These are phyloP conservation scores for Eutolmus rufibarbis DNA, from an alignment of 2,888 invertebrate genomes.

Conservation along the genomic window DNA sequence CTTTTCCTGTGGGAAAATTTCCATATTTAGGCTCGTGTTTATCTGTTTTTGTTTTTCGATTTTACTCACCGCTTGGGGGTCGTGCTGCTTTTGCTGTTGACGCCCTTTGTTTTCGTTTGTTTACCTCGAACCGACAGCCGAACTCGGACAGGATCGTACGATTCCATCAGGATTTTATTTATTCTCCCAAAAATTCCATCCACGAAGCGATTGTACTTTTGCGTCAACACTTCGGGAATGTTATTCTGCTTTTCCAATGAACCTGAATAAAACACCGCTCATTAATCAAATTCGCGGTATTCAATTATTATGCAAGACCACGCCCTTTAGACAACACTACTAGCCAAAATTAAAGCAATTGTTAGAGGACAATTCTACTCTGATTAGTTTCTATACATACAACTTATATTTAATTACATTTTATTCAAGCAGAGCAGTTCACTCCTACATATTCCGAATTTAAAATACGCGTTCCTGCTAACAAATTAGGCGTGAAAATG, in stretches of 20 bases:
- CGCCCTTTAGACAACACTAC: neutral
- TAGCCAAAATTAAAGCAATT: neutral
- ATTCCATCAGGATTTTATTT: constrained; percentile 79
- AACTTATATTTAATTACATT: neutral
- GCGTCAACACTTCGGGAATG: constrained; percentile 75
- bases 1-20: constrained; percentile 22
- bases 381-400: neutral
- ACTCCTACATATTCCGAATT: neutral
- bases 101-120: constrained; percentile 22
- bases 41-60: neutral
- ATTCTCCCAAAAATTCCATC: constrained; percentile 83
- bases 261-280: constrained; percentile 50
- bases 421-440: neutral
- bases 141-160: constrained; percentile 86
- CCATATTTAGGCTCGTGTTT: neutral
- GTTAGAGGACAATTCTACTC: neutral
- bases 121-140: constrained; percentile 52
- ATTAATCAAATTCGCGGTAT: neutral
- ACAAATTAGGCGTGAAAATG: neutral
- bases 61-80: neutral
- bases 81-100: neutral
- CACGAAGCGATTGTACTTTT: constrained; percentile 85
- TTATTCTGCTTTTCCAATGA: constrained; percentile 59
- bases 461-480: neutral
- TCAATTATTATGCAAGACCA: neutral